Percentiles rank a stretch among this genome's conserved stretches.
Evolutionary conservation across 2,797 vertebrate genomes (phyloP).

Genomic region (Dermochelys coriacea): DNA sequence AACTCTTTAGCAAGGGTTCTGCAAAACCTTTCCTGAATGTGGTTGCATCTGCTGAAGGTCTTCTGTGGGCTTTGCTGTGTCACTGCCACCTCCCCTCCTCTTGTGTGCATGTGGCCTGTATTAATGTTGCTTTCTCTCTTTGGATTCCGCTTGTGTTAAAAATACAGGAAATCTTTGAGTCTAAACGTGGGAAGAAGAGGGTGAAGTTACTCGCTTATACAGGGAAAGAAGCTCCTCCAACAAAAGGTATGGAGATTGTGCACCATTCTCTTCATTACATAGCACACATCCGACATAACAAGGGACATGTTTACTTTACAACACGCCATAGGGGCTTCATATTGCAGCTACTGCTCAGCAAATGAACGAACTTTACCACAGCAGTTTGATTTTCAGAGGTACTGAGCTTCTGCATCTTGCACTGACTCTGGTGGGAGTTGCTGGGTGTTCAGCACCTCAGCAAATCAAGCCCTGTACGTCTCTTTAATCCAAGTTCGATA

Average conservation of each 20-base stretch:
- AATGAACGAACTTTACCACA: background rate
- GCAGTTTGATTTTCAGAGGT: background rate
- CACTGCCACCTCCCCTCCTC: background rate
- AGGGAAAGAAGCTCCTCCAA: constrained; percentile 76
- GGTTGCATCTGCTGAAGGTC: background rate
- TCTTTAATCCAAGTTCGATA: background rate
- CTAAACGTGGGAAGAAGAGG: constrained; percentile 93
- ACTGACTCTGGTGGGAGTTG: background rate
- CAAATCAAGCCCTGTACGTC: background rate
- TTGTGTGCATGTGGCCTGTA: background rate
- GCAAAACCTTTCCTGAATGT: background rate
- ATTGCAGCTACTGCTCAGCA: background rate
- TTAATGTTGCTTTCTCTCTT: constrained; percentile 28
- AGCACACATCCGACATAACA: background rate
- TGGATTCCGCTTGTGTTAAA: constrained; percentile 88
- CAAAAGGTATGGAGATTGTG: constrained; percentile 84
- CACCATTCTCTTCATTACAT: background rate
- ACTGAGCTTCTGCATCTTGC: background rate
- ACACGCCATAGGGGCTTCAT: background rate
- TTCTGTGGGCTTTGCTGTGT: background rate
- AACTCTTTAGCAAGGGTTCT: background rate
- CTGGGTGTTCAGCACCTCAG: background rate
- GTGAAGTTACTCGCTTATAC: constrained; percentile 87
- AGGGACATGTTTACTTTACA: background rate
- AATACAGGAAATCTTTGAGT: constrained; percentile 95